Percentiles rank a stretch among this genome's conserved stretches.
phyloP scores from a whole-genome alignment of 2,888 invertebrate genomes.

The Acrobasis repandana region DNA sequence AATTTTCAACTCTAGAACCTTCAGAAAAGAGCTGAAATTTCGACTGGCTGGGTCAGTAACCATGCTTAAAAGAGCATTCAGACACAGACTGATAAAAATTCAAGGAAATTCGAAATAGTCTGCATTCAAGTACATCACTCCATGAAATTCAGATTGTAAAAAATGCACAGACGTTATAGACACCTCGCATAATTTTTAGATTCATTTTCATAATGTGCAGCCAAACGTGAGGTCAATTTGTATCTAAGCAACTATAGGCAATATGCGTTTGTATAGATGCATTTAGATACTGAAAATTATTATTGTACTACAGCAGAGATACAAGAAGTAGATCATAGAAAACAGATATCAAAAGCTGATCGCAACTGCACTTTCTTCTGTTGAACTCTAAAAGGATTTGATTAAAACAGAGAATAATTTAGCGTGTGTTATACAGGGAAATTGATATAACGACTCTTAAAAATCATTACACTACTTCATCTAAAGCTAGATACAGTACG shows the following conservation, averaged over 20 bases:
- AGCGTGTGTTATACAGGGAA: too few species aligned
- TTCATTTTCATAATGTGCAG: constrained; percentile 81
- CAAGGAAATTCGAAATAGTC: constrained; percentile 78
- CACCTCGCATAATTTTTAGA: constrained; percentile 75
- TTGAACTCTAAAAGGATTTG: too few species aligned
- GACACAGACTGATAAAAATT: constrained; percentile 77
- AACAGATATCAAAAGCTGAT: too few species aligned
- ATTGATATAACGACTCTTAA: too few species aligned
- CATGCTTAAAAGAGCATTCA: constrained; percentile 39
- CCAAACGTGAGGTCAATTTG: constrained; percentile 68
- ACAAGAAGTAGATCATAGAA: too few species aligned
- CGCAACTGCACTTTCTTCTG: too few species aligned
- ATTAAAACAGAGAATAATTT: too few species aligned
- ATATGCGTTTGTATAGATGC: constrained; percentile 8
- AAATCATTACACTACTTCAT: too few species aligned
- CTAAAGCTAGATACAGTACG: too few species aligned
- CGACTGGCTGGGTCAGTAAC: not conserved
- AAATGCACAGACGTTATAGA: constrained; percentile 76
- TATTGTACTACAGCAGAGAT: too few species aligned
- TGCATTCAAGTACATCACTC: constrained; percentile 76
- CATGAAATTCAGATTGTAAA: constrained; percentile 74
- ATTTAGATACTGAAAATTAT: not conserved
- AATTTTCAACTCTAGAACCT: constrained; percentile 40
- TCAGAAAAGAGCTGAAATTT: not conserved
- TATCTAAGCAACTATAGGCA: constrained; percentile 10